Percentiles rank a stretch among this genome's conserved stretches.
These are phyloP conservation scores for Autographa gamma DNA, from an alignment of 2,888 invertebrate genomes.

Conservation along the genomic window DNA sequence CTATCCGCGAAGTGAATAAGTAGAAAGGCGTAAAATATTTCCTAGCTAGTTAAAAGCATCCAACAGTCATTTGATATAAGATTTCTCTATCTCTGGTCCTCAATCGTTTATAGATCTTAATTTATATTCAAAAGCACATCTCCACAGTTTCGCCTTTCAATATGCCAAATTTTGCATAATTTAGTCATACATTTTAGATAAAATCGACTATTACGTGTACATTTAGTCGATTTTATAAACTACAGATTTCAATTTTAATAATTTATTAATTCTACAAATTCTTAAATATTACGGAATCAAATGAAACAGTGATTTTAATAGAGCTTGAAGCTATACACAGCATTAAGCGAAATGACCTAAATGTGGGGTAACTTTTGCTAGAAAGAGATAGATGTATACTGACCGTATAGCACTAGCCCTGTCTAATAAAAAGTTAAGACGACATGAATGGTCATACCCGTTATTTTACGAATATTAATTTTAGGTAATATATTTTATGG, in stretches of 20 bases:
- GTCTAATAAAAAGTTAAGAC: conserved; percentile 19
- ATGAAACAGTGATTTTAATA: conserved; percentile 19
- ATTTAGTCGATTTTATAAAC: conserved; percentile 10
- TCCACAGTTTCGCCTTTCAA: not conserved
- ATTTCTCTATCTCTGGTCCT: conserved; percentile 35
- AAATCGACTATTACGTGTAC: conserved; percentile 7
- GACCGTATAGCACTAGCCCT: conserved; percentile 20
- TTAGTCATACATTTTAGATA: not conserved
- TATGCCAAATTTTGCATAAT: not conserved
- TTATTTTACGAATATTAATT: conserved; percentile 17
- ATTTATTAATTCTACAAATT: not conserved
- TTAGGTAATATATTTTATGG: not conserved
- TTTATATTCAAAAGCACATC: not conserved
- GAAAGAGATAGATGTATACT: conserved; percentile 37
- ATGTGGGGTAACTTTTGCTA: not conserved
- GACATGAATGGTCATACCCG: conserved; percentile 40
- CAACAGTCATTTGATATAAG: conserved; percentile 17
- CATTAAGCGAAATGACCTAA: conserved; percentile 15
- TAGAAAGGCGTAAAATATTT: not conserved
- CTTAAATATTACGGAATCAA: conserved; percentile 7
- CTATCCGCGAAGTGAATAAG: too few species aligned
- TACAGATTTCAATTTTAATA: conserved; percentile 18
- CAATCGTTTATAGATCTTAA: conserved; percentile 25
- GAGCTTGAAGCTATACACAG: conserved; percentile 37
- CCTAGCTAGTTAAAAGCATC: not conserved